These are phyloP conservation scores for Brachypterus glaber DNA, from an alignment of 2,888 invertebrate species.

Conservation along the genomic window DNA sequence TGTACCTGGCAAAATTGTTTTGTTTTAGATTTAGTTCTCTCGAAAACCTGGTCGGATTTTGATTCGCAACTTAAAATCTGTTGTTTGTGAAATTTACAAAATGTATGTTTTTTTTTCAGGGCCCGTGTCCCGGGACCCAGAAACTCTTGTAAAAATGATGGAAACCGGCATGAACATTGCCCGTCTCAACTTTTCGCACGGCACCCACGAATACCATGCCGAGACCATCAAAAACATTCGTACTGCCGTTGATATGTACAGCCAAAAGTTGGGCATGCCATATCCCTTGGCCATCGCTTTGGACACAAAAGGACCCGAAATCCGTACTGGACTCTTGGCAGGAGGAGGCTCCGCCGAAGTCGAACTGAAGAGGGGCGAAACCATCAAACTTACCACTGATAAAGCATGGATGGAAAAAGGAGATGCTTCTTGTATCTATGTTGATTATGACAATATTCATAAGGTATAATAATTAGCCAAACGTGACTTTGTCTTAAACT, in stretches of 20 bases:
- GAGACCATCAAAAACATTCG: slow-evolving; percentile 87
- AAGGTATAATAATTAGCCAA: too few relatives aligned
- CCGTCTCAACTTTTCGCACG: slow-evolving; percentile 91
- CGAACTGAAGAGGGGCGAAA: slow-evolving; percentile 74
- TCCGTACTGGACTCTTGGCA: slow-evolving; percentile 88
- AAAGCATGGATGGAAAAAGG: slow-evolving; percentile 71
- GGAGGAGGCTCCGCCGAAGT: slow-evolving; percentile 87
- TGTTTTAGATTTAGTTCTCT: too few relatives aligned
- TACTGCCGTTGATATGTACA: slow-evolving; percentile 72
- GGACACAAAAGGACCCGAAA: slow-evolving; percentile 98
- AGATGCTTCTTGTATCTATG: slow-evolving; percentile 61
- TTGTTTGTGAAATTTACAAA: background rate
- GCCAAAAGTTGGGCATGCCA: slow-evolving; percentile 59
- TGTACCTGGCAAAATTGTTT: too few relatives aligned
- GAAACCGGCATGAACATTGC: slow-evolving; percentile 96
- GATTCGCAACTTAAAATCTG: background rate
- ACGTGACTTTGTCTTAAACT: too few relatives aligned
- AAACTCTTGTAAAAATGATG: slow-evolving; percentile 86
- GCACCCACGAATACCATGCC: slow-evolving; percentile 89
- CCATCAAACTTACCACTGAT: slow-evolving; percentile 79
- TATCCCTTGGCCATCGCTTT: slow-evolving; percentile 89
- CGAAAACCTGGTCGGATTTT: too few relatives aligned
- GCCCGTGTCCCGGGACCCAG: slow-evolving; percentile 73
- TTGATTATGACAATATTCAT: slow-evolving; percentile 93
- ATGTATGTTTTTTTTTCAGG: slow-evolving; percentile 41